These are phyloP conservation scores for Anguilla anguilla DNA, from an alignment of 2,797 vertebrate species.

Conservation along the genomic window DNA sequence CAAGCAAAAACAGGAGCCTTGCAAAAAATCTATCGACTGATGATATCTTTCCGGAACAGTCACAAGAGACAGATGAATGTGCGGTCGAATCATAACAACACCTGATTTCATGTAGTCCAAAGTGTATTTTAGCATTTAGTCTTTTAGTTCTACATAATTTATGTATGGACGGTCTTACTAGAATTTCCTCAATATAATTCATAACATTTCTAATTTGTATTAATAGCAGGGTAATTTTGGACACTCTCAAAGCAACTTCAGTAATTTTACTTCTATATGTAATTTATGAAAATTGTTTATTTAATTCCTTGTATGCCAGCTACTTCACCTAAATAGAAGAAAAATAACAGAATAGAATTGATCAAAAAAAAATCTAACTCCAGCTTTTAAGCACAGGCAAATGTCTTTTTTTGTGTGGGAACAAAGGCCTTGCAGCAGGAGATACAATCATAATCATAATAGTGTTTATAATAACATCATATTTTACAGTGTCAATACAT, in stretches of 20 bases:
- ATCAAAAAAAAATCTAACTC: neutral
- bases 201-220: neutral
- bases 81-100: neutral
- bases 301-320: neutral
- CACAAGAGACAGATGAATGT: neutral
- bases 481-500: neutral
- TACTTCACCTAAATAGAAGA: neutral
- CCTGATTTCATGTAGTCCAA: neutral
- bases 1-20: neutral
- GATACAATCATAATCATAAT: no score
- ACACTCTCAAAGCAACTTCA: neutral
- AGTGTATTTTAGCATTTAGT: neutral
- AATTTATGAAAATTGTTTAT: neutral
- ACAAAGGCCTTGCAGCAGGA: no score
- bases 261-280: neutral
- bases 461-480: neutral
- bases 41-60: neutral
- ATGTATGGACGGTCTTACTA: neutral
- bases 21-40: neutral
- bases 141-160: neutral
- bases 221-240: neutral
- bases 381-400: neutral
- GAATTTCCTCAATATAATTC: neutral
- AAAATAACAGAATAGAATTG: no score
- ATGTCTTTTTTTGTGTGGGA: neutral